Percentiles rank a stretch among this genome's conserved stretches.
Conservation (phyloP, 2,888 invertebrate genomes). For the Drosophila niveifrons region DNA sequence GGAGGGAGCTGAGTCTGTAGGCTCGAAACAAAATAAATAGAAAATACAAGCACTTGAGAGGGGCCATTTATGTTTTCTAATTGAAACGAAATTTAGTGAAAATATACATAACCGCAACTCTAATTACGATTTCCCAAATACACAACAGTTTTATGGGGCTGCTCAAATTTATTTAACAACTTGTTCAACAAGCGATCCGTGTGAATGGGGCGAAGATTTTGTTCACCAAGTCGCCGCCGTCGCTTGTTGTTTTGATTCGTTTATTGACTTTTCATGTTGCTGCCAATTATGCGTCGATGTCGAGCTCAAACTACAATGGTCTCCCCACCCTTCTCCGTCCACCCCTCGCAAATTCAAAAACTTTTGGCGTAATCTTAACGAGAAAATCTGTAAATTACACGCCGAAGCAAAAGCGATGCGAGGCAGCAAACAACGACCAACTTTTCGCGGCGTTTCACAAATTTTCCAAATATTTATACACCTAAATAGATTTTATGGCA, state of each 20-base stretch:
- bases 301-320: conserved; percentile 59
- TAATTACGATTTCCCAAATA: conserved; percentile 52
- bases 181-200: conserved; percentile 26
- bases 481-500: conserved; percentile 80
- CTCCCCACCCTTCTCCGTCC: background rate
- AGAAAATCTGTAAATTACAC: conserved; percentile 80
- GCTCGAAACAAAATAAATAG: background rate
- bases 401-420: conserved; percentile 25
- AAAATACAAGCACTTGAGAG: background rate
- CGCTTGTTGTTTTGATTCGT: conserved; percentile 56
- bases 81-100: conserved; percentile 67
- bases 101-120: conserved; percentile 58
- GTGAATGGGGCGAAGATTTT: background rate
- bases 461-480: conserved; percentile 77
- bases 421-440: conserved; percentile 36
- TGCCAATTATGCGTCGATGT: conserved; percentile 71
- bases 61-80: conserved; percentile 55
- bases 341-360: conserved; percentile 34
- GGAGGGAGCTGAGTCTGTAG: background rate
- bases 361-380: conserved; percentile 76
- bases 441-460: conserved; percentile 54
- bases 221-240: background rate
- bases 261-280: conserved; percentile 76
- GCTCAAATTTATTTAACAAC: conserved; percentile 57
- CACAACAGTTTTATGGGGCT: conserved; percentile 57